phyloP scores from a whole-genome alignment of 2,888 invertebrate species.

The Hemistola chrysoprasaria region DNA sequence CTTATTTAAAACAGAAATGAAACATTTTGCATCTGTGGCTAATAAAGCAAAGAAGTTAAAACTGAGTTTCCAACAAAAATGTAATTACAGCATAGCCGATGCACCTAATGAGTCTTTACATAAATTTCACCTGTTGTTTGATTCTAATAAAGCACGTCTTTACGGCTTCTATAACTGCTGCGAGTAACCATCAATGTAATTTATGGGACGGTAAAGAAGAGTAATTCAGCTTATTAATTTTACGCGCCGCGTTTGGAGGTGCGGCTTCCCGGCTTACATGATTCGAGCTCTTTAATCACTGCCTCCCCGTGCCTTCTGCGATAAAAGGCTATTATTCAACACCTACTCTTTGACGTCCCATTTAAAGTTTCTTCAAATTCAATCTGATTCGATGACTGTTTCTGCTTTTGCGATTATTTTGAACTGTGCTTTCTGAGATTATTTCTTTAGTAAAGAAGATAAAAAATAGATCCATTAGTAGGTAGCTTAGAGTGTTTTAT shows the following conservation, averaged over 20 bases:
- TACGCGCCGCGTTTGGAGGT: constrained; percentile 55
- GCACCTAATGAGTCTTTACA: constrained; percentile 23
- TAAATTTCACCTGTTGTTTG: constrained; percentile 55
- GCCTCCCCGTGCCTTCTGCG: constrained; percentile 25
- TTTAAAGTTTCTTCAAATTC: constrained; percentile 36
- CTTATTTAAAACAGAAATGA: too few relatives aligned
- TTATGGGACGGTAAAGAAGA: constrained; percentile 71
- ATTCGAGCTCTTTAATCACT: constrained; percentile 59
- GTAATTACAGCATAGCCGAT: constrained; percentile 14
- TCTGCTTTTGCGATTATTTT: too few relatives aligned
- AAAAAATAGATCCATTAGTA: too few relatives aligned
- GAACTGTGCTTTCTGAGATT: too few relatives aligned
- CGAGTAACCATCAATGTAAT: constrained; percentile 71
- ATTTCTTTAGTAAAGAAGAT: too few relatives aligned
- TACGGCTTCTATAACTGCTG: constrained; percentile 63
- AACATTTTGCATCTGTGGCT: too few relatives aligned
- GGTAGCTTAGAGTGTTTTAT: too few relatives aligned
- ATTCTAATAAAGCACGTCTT: constrained; percentile 64
- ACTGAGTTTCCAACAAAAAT: constrained; percentile 24
- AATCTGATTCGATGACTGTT: not conserved
- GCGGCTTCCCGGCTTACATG: constrained; percentile 65
- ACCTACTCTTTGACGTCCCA: constrained; percentile 38
- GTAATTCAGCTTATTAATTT: constrained; percentile 77
- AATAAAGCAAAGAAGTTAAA: constrained; percentile 2
- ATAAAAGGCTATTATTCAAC: constrained; percentile 47